Evolutionary conservation across 2,113 vertebrate species (phyloP).

Genomic region (Plecotus auritus): DNA sequence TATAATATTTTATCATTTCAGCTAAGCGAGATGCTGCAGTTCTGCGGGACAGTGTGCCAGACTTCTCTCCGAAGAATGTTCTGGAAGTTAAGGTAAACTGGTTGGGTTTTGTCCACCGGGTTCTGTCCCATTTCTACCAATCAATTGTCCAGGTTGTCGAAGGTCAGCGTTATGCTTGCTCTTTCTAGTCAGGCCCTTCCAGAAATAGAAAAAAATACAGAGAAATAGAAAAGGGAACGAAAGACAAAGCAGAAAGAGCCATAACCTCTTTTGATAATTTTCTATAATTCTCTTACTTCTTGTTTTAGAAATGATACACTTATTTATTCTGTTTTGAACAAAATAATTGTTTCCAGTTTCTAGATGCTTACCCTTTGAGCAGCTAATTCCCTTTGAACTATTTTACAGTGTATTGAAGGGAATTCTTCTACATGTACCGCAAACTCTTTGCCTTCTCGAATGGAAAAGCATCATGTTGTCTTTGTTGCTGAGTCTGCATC

Average conservation of each 20-base stretch:
- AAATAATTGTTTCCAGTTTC: not conserved
- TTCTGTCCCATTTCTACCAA: not conserved
- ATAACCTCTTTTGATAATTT: not conserved
- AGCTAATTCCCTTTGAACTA: not conserved
- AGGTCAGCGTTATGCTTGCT: not conserved
- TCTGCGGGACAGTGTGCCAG: not conserved
- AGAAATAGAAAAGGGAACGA: not conserved
- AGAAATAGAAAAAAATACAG: not conserved
- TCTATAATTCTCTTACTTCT: not conserved
- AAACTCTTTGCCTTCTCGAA: not conserved
- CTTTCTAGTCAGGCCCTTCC: not conserved
- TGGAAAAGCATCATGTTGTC: not conserved
- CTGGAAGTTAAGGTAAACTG: not conserved
- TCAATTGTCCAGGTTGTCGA: not conserved
- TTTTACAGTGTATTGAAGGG: not conserved
- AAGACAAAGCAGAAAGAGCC: not conserved
- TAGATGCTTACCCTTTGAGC: not conserved
- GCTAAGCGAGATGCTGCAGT: not conserved
- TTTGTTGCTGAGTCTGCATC: not conserved
- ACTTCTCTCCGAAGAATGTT: not conserved
- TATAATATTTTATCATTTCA: not conserved
- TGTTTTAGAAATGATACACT: not conserved
- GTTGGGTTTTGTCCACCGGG: not conserved
- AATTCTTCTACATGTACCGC: not conserved
- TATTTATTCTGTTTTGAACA: not conserved